A percentile compares a stretch with the other conserved stretches of the same genome.
phyloP scores from a whole-genome alignment of 2,888 invertebrate species.

The Thymelicus sylvestris region DNA sequence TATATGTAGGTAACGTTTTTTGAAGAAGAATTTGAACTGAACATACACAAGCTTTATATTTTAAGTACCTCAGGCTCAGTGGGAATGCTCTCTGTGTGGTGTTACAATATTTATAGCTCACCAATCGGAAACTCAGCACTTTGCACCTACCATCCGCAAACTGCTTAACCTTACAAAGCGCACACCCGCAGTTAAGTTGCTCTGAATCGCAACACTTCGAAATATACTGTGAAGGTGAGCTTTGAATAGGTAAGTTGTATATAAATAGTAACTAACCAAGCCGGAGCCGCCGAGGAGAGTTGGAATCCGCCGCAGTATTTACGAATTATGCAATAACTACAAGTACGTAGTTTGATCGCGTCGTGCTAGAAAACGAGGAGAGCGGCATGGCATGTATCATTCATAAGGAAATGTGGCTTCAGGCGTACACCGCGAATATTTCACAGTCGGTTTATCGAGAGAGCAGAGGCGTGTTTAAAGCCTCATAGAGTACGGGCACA shows the following conservation, averaged over 20 bases:
- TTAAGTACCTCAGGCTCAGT: constrained; percentile 7
- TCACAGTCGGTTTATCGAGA: constrained; percentile 81
- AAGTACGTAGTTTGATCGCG: constrained; percentile 54
- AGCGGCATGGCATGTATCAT: constrained; percentile 75
- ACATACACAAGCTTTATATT: neutral
- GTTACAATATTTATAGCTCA: constrained; percentile 30
- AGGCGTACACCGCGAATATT: constrained; percentile 75
- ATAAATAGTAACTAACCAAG: constrained; percentile 29
- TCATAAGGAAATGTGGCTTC: constrained; percentile 77
- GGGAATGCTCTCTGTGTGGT: constrained; percentile 9
- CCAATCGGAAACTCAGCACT: constrained; percentile 31
- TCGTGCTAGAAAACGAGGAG: constrained; percentile 50
- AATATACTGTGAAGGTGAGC: constrained; percentile 26
- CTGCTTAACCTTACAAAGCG: constrained; percentile 35
- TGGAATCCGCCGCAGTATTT: constrained; percentile 49
- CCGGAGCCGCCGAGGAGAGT: constrained; percentile 44
- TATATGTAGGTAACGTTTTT: too few relatives aligned
- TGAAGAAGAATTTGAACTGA: neutral
- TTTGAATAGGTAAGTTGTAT: constrained; percentile 31
- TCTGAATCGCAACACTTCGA: constrained; percentile 13
- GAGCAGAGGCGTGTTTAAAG: constrained; percentile 78
- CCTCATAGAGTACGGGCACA: constrained; percentile 81
- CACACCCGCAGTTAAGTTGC: constrained; percentile 30
- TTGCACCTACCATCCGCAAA: constrained; percentile 29
- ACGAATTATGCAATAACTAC: constrained; percentile 62